Conservation (phyloP, 53 echinoderm and acorn worm genomes). For the Crossaster papposus region DNA sequence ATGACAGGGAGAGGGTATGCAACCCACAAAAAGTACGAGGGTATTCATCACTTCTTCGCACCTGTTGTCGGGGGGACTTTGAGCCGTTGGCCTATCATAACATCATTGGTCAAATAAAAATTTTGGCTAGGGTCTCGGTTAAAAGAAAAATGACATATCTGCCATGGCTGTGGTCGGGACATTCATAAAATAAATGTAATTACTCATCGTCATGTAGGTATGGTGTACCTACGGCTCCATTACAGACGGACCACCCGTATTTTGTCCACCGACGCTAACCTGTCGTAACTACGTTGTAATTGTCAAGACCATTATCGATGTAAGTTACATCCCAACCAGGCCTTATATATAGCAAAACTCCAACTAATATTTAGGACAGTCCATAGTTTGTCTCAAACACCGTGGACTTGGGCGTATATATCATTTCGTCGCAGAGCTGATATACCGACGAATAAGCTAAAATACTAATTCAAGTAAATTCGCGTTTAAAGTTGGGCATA, state of each 20-base stretch:
- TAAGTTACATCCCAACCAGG: background rate
- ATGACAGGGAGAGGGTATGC: background rate
- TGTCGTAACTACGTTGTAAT: conserved; percentile 23
- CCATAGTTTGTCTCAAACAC: too few relatives aligned
- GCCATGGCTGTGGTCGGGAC: conserved; percentile 17
- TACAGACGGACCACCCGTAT: conserved; percentile 36
- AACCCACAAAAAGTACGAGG: background rate
- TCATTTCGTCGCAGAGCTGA: too few relatives aligned
- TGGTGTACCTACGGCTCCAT: background rate
- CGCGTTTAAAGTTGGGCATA: too few relatives aligned
- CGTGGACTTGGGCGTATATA: too few relatives aligned
- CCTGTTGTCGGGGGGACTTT: conserved; percentile 16
- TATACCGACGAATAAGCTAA: too few relatives aligned
- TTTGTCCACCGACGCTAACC: background rate
- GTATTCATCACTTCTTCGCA: conserved; percentile 41
- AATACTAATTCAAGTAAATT: too few relatives aligned
- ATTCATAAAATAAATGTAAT: conserved; percentile 40
- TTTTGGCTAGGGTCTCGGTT: background rate
- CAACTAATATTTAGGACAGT: too few relatives aligned
- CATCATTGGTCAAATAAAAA: conserved; percentile 30
- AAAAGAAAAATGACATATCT: background rate
- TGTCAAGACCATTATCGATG: background rate
- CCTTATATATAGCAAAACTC: too few relatives aligned
- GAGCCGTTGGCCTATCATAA: conserved; percentile 41
- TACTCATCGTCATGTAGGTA: conserved; percentile 38